Evolutionary conservation across 92 coral and sea anemone genomes (phyloP).

Genomic region (Ricordea florida): DNA sequence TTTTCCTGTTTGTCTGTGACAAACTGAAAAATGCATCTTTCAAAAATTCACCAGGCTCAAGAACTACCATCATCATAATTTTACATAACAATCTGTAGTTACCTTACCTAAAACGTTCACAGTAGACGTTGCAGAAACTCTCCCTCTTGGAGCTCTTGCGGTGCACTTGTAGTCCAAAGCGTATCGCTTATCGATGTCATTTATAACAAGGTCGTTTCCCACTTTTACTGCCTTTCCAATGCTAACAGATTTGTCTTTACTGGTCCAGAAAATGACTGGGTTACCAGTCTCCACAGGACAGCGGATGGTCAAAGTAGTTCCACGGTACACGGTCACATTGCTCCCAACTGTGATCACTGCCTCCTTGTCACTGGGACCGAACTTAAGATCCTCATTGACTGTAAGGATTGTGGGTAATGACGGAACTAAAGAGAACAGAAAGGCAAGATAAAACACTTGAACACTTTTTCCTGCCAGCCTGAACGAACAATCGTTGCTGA

Average conservation of each 20-base stretch:
- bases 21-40: no score
- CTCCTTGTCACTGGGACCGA: constrained; percentile 63
- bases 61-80: background rate
- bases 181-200: constrained; percentile 68
- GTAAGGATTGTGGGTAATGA: constrained; percentile 50
- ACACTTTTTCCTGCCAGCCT: no score
- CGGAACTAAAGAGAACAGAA: no score
- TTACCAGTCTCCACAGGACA: constrained; percentile 68
- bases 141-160: constrained; percentile 46
- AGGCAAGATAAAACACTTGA: no score
- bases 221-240: constrained; percentile 73
- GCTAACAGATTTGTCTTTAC: constrained; percentile 53
- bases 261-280: constrained; percentile 72
- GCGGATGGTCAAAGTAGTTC: constrained; percentile 71
- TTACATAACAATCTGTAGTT: background rate
- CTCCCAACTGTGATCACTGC: constrained; percentile 82
- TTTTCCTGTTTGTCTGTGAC: no score
- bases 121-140: constrained; percentile 28
- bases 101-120: constrained; percentile 67
- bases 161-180: constrained; percentile 66
- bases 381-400: constrained; percentile 37
- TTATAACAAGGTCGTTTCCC: constrained; percentile 68
- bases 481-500: no score
- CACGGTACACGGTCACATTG: constrained; percentile 75
- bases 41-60: background rate